phyloP scores from a whole-genome alignment of 2,797 vertebrate genomes.

The Podargus strigoides region DNA sequence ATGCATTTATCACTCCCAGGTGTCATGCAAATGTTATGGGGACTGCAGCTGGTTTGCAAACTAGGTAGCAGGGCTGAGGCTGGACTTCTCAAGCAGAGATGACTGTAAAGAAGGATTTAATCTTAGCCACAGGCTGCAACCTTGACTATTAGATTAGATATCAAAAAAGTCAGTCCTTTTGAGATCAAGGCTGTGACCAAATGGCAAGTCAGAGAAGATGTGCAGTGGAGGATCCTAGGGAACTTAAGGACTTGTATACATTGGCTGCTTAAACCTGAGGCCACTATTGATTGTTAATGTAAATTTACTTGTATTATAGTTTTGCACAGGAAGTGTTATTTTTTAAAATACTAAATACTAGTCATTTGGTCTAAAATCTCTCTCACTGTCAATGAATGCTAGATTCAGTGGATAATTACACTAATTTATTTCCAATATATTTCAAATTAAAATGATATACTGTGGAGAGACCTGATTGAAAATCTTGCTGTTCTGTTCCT shows the following conservation, averaged over 20 bases:
- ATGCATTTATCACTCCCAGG: neutral
- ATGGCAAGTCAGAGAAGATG: neutral
- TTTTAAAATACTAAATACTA: neutral
- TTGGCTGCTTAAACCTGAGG: neutral
- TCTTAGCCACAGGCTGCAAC: neutral
- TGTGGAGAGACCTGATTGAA: constrained; percentile 43
- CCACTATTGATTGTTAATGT: neutral
- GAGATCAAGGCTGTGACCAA: neutral
- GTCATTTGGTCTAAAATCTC: constrained; percentile 17
- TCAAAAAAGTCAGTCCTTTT: neutral
- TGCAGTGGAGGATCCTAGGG: neutral
- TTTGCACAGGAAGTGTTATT: neutral
- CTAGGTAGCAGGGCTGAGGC: neutral
- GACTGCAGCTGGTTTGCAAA: neutral
- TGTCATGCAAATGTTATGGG: neutral
- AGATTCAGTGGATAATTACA: constrained; percentile 36
- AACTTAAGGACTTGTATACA: neutral
- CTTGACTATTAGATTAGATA: neutral
- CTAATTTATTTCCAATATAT: constrained; percentile 65
- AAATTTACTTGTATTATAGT: neutral
- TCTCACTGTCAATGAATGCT: neutral
- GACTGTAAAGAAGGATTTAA: neutral
- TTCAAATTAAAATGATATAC: constrained; percentile 60
- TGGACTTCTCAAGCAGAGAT: neutral
- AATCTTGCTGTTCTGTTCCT: constrained; percentile 42